Percentiles rank a stretch among this genome's conserved stretches.
These are phyloP conservation scores for Stegodyphus dumicola DNA, from an alignment of 1,140 invertebrate species.

Conservation along the genomic window DNA sequence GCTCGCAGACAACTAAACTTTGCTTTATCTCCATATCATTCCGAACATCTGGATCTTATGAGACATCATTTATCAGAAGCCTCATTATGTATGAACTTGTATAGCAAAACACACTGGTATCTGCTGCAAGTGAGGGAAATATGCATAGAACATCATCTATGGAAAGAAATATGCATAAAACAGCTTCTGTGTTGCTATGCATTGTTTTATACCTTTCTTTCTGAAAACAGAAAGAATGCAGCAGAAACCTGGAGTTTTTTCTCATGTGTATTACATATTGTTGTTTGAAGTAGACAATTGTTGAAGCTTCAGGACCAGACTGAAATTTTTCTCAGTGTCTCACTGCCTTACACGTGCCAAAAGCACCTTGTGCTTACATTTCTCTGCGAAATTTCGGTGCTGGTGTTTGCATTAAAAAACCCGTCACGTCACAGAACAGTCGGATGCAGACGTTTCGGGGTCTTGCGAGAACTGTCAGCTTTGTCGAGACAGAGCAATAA, in stretches of 20 bases:
- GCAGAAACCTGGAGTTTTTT: conserved; percentile 30
- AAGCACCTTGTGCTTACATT: conserved; percentile 60
- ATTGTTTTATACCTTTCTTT: conserved; percentile 5
- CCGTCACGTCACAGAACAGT: conserved; percentile 12
- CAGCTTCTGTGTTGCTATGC: neutral
- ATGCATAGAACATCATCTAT: conserved; percentile 1
- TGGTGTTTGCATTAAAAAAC: conserved; percentile 40
- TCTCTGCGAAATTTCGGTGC: conserved; percentile 54
- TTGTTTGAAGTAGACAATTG: conserved; percentile 46
- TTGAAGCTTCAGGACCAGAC: conserved; percentile 57
- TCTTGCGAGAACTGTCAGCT: conserved; percentile 42
- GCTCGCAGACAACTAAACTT: conserved; percentile 59
- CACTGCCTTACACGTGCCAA: conserved; percentile 62
- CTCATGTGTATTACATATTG: conserved; percentile 38
- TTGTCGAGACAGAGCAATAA: conserved; percentile 61
- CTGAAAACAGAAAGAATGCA: conserved; percentile 20
- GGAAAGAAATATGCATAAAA: neutral
- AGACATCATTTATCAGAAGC: conserved; percentile 52
- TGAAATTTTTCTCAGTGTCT: conserved; percentile 59
- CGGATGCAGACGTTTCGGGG: conserved; percentile 8
- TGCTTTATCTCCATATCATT: conserved; percentile 61
- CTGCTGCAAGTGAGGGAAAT: conserved; percentile 32
- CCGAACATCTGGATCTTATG: conserved; percentile 58
- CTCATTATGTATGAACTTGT: conserved; percentile 40
- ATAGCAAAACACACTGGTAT: conserved; percentile 20